Evolutionary conservation across 2,797 vertebrate species (phyloP), one percentile per base, ranked within the genome.

Genomic region (Fundulus diaphanus): DNA sequence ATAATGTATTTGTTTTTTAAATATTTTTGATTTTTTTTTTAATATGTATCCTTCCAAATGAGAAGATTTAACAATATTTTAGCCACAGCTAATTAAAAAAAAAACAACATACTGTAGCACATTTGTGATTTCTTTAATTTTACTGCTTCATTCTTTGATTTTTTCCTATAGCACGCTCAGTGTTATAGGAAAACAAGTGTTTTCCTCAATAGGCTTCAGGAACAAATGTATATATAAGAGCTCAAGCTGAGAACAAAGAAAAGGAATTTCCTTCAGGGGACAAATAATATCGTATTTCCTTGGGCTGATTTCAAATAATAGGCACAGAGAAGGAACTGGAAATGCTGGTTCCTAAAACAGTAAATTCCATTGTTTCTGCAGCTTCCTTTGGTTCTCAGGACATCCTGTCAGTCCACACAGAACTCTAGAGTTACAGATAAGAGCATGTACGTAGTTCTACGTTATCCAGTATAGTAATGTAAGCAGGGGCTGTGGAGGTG

Each of bases 361-460:
- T 91, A 83, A 89, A 90, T 89, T 79, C 90, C 88, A 93, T 94
- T 94, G 93, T 94, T 93, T 82, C 78, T 81, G 82, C 7, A 29
- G 86, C 88, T 92, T 94, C 92, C 93, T 92, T 91, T 88, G 87
- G 85, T 73, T 93, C 88, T 90, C 89, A 87, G 88, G 88, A 92
- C 86, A 87, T 94, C 91, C 92, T 85, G 87, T 84, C 86, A 88
- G 87, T 89, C 92, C 91, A 83, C 89, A 85, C 74, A 70, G 74
- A 82, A 87, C 85, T 91, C 92, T 92, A 89, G 79, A 79, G 85
- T 93, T 92, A 89, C 92, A 88, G 70, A 90, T 85, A 82, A 90
- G 81, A 88, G 86, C 83, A 61, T 87, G 91, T 92, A 61, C 87
- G 91, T 92, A 82, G 87, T 87, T 89, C 83, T 51, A 46, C 85